A percentile compares a stretch with the other conserved stretches of the same genome.
phyloP scores from a whole-genome alignment of 2,797 vertebrate species.

The Takifugu rubripes region DNA sequence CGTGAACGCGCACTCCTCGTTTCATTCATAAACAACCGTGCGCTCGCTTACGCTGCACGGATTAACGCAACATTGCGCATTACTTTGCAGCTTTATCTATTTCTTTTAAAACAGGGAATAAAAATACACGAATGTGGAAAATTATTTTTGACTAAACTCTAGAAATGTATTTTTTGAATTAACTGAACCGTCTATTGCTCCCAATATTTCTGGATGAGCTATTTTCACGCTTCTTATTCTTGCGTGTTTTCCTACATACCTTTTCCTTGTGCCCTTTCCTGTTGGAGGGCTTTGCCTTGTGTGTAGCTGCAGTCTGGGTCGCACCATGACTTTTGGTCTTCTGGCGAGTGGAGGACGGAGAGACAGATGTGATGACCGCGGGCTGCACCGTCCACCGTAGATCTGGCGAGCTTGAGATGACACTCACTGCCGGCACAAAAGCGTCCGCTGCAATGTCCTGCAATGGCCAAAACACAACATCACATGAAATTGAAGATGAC shows the following conservation, averaged over 20 bases:
- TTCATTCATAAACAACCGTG: slow-evolving; percentile 29
- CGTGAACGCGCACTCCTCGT: slow-evolving; percentile 47
- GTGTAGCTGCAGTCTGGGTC: slow-evolving; percentile 64
- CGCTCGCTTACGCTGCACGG: slow-evolving; percentile 24
- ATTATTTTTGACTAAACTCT: too few relatives aligned
- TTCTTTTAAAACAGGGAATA: too few relatives aligned
- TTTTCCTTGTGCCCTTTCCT: slow-evolving; percentile 84
- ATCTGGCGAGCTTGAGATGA: slow-evolving; percentile 82
- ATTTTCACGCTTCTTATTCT: neutral
- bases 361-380: slow-evolving; percentile 77
- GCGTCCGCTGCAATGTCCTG: slow-evolving; percentile 80
- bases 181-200: too few relatives aligned
- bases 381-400: slow-evolving; percentile 88
- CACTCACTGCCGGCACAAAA: slow-evolving; percentile 88
- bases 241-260: slow-evolving; percentile 60
- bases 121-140: too few relatives aligned
- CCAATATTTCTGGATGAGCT: neutral
- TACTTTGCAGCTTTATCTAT: neutral
- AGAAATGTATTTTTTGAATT: too few relatives aligned
- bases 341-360: slow-evolving; percentile 75
- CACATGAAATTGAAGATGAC: slow-evolving; percentile 8
- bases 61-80: slow-evolving; percentile 16
- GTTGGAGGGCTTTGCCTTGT: slow-evolving; percentile 75
- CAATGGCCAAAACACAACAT: slow-evolving; percentile 15
- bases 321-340: slow-evolving; percentile 72